Evolutionary conservation across 2,888 invertebrate genomes (phyloP), one percentile per base, ranked within the genome.

Genomic region (Lycia hirtaria): DNA sequence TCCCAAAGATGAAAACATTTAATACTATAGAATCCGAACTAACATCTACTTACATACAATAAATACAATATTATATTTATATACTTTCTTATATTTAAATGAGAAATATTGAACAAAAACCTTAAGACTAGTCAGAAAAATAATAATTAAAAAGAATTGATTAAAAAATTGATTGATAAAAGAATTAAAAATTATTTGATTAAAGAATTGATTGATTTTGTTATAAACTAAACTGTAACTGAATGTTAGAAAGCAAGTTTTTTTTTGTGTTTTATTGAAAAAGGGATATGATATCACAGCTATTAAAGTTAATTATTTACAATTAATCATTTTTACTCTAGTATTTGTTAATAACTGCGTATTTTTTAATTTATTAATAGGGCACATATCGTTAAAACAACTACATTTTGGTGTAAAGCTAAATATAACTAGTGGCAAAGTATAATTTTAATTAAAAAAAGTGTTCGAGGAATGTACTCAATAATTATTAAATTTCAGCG

Each of bases 381-480:
- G 81, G 78, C 78, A 83, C 80, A 71, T 71, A 3, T 51, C 64
- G 60, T 58, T 79, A 78, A 76, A 78, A 74, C 67, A 75, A 76
- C 87, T 85, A 86, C 73, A 85, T 87, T 91, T 91, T 91, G 91
- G 91, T 89, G 87, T 89, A 89, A 86, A 88, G 91, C 91, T 91
- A 90, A 80, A 67, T 72, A 78, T 74, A 81, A 70, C 88, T 90
- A 90, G 84, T 90, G 90, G 90, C 89, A 90, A 87, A 80, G 82
- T 76, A 67, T 68, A 69, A 76, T 62, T 67, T 68, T 69, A 75
- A 67, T 65, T 63, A 61, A 69, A 64, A 67, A 66, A 60, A 64
- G 62, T 41, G 65, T 60, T 68, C 53, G 56, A 68, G 62, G 62
- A 72, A 72, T 72, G 55, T 71, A 61, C 56, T 66, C 41, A 24